phyloP scores from a whole-genome alignment of 1,140 invertebrate genomes.

The Bactericera cockerelli region DNA sequence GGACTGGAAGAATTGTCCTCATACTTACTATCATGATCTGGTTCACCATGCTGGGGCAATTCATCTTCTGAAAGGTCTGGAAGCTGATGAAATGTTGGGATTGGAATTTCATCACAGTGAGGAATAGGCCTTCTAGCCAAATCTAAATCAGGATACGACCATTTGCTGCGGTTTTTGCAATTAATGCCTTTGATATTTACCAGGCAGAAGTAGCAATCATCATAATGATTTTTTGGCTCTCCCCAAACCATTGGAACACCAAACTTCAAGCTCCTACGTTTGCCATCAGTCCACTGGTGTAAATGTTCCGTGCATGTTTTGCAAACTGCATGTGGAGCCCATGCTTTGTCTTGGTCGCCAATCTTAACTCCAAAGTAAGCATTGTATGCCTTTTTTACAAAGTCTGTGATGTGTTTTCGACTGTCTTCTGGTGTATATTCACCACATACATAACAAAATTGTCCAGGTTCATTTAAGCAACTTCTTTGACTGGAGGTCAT shows the following conservation, averaged over 20 bases:
- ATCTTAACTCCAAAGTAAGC: conserved; percentile 20
- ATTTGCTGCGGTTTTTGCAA: no score
- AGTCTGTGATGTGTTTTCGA: not conserved
- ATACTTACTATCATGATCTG: no score
- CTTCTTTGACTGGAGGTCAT: no score
- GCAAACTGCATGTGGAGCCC: conserved; percentile 17
- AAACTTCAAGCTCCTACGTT: conserved; percentile 11
- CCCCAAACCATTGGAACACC: conserved; percentile 16
- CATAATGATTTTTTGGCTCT: conserved; percentile 14
- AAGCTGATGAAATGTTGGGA: no score
- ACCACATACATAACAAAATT: not conserved
- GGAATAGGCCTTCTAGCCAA: no score
- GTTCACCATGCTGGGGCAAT: no score
- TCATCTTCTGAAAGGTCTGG: no score
- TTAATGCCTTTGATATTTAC: conserved; percentile 10
- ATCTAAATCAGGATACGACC: no score
- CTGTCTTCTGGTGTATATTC: not conserved
- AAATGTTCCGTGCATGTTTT: conserved; percentile 13
- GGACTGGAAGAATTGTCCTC: no score
- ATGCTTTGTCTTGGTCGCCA: conserved; percentile 22
- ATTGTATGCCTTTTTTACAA: conserved; percentile 9
- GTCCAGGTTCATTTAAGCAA: not conserved
- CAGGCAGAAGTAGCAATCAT: conserved; percentile 14
- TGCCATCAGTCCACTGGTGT: conserved; percentile 12
- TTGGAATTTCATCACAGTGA: no score